Base-by-base conservation (phyloP, 53 echinoderm and acorn worm genomes). In the Pentamera pediparva region DNA sequence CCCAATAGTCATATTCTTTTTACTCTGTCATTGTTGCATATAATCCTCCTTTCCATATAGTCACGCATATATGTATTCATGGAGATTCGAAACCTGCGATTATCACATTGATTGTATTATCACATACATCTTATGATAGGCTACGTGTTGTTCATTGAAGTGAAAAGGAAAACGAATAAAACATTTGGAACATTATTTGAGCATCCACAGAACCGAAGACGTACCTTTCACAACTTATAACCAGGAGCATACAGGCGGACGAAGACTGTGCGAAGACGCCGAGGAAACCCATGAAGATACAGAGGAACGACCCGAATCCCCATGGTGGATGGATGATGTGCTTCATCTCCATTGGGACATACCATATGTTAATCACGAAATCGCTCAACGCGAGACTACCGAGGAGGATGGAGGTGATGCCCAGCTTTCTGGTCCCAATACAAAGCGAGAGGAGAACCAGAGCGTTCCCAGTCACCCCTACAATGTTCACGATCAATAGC, bases 161-260 rank as follows among this genome's bases (percentile, higher is more conserved):
- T n/a, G n/a, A n/a, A n/a, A n/a, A n/a, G n/a, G 15, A 15, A 41
- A 41, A 41, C 15, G 43, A 41, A 41, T 41, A 9, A 8, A 52
- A 52, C 25, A 52, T 52, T 22, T 52, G 20, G 25, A 55, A 55
- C 55, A 17, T 3, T 25, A 19, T 4, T 10, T 25, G 28, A 28
- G 32, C 9, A 31, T 22, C 28, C 7, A 27, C 15, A 57, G 2
- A n/a, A 27, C 13, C 7, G 29, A 57, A 57, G 12, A 1, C 53
- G 51, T 5, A 72, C 73, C 73, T 35, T 72, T 72, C 73, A 15
- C 52, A 53, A 19, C 73, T 72, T 21, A 72, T 72, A 1, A 38
- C 73, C 55, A 72, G 37, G 25, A 72, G 73, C 73, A 72, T 72
- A 35, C 52, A 72, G 2, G 73, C 73, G 10, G 73, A 72, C 8